Percentiles rank a stretch among this genome's conserved stretches.
Evolutionary conservation across 2,797 vertebrate species (phyloP).

Genomic region (Bradypodion pumilum): DNA sequence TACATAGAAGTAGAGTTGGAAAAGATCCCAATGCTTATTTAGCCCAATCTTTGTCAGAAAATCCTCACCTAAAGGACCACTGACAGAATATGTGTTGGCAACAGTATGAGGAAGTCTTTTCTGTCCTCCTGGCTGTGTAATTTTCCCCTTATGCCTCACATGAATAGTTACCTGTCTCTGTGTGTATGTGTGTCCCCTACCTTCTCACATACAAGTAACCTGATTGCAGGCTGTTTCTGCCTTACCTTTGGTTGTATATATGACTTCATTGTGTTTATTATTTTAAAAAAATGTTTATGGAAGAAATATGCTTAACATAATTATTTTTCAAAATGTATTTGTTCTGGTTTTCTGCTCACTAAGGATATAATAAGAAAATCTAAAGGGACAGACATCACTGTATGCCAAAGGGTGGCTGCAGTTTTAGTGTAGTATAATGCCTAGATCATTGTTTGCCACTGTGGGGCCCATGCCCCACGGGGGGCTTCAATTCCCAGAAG

Average conservation of each 20-base stretch:
- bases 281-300: not conserved
- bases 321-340: not conserved
- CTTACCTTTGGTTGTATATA: not conserved
- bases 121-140: not conserved
- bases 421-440: not conserved
- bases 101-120: not conserved
- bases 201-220: not conserved
- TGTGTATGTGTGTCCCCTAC: not conserved
- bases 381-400: constrained; percentile 4
- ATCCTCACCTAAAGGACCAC: no score
- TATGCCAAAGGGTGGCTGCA: constrained; percentile 55
- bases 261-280: not conserved
- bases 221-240: not conserved
- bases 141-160: not conserved
- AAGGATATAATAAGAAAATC: constrained; percentile 15
- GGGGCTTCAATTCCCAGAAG: no score
- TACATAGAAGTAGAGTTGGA: not conserved
- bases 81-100: no score
- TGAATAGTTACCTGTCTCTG: no score
- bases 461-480: no score
- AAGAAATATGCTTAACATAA: not conserved
- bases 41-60: no score
- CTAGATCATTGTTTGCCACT: not conserved
- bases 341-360: not conserved
- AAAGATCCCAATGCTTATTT: no score